Percentiles rank a stretch among this genome's conserved stretches.
phyloP scores from a whole-genome alignment of 2,888 invertebrate species.

The Apotomis betuletana region DNA sequence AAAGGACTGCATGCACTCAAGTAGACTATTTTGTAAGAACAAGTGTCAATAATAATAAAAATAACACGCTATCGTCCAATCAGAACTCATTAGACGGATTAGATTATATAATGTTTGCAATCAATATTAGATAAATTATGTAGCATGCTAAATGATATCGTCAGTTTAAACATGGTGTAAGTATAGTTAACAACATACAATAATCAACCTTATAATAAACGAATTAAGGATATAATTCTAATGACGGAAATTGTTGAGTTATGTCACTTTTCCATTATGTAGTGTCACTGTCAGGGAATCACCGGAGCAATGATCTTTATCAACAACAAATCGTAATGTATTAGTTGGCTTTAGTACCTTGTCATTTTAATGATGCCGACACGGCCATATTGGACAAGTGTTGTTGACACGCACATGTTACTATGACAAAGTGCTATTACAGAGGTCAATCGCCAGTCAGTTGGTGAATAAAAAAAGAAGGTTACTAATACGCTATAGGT shows the following conservation, averaged over 20 bases:
- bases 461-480: no score
- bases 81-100: conserved; percentile 15
- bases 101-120: neutral
- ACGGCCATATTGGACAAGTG: no score
- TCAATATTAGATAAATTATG: neutral
- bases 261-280: neutral
- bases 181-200: neutral
- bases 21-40: no score
- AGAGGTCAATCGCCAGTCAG: no score
- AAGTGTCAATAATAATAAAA: neutral
- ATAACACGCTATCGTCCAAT: neutral
- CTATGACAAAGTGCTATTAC: no score
- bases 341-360: neutral
- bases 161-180: neutral
- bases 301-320: conserved; percentile 17
- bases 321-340: neutral
- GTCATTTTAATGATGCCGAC: no score
- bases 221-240: neutral
- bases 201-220: neutral
- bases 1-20: no score
- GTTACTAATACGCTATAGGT: neutral
- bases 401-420: no score
- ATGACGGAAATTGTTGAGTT: neutral
- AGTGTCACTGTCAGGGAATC: neutral
- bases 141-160: neutral